Conservation (phyloP, 2,888 invertebrate genomes). For the Sminthurinus aureus region DNA sequence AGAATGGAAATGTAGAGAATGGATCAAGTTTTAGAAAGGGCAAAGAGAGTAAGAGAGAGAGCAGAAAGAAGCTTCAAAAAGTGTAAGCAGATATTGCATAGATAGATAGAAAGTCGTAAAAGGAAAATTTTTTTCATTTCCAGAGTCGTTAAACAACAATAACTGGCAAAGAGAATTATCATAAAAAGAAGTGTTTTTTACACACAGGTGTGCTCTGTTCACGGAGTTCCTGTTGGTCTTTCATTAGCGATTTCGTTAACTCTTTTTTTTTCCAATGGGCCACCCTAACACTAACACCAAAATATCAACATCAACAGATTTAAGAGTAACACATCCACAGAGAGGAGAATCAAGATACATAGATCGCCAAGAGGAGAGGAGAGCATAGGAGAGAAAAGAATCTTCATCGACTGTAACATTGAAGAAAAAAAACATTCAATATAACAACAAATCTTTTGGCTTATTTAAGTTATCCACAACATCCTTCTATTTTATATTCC, state of each 20-base stretch:
- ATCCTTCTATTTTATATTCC: background rate
- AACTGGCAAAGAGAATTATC: conserved; percentile 52
- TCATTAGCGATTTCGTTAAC: conserved; percentile 51
- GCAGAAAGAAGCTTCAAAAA: background rate
- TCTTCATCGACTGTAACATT: conserved; percentile 16
- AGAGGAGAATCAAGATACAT: no score
- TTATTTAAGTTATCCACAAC: background rate
- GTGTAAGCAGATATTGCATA: conserved; percentile 15
- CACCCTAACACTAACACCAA: conserved; percentile 28
- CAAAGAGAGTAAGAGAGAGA: conserved; percentile 6
- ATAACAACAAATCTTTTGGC: conserved; percentile 11
- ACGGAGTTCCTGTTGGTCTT: conserved; percentile 44
- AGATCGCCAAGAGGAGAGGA: no score
- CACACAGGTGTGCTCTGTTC: conserved; percentile 49
- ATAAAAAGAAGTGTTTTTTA: conserved; percentile 51
- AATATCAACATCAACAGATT: conserved; percentile 3
- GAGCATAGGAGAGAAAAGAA: background rate
- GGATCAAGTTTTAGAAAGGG: conserved; percentile 3
- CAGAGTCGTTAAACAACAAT: conserved; percentile 54
- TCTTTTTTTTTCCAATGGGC: conserved; percentile 40
- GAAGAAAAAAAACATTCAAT: conserved; percentile 20
- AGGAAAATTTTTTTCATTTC: conserved; percentile 49
- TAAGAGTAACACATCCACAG: conserved; percentile 23
- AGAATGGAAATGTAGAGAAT: background rate
- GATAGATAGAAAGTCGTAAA: conserved; percentile 44